These are phyloP conservation scores for Ceyx cyanopectus DNA, from an alignment of 2,113 vertebrate species.

Conservation along the genomic window DNA sequence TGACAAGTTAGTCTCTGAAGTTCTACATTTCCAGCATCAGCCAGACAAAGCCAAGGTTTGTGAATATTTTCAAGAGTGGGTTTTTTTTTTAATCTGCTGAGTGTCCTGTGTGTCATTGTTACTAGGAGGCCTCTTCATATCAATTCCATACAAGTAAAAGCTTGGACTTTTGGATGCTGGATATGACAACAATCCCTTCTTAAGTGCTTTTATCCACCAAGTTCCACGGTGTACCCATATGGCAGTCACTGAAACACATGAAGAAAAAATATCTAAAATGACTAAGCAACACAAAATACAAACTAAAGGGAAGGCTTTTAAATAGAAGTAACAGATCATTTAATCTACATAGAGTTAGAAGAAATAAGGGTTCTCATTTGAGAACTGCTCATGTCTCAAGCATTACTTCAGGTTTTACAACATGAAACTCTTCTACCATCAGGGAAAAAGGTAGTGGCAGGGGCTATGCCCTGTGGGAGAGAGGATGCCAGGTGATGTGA, in stretches of 20 bases:
- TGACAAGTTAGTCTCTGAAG: conserved; percentile 73
- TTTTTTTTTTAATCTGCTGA: neutral
- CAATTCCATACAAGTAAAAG: neutral
- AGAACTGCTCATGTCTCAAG: neutral
- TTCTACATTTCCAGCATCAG: conserved; percentile 73
- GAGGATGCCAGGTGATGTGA: fast-evolving
- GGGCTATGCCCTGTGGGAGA: neutral
- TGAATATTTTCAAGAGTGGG: neutral
- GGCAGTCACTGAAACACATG: neutral
- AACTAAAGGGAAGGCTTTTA: neutral
- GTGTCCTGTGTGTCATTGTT: neutral
- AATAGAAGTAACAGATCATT: neutral
- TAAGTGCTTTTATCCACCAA: neutral
- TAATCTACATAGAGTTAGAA: neutral
- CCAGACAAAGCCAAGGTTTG: conserved; percentile 60
- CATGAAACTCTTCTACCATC: neutral
- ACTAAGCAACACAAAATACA: neutral
- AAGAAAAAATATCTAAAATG: neutral
- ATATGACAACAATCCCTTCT: neutral
- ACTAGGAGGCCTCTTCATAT: neutral
- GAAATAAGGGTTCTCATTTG: neutral
- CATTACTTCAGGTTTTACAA: neutral
- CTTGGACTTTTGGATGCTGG: neutral
- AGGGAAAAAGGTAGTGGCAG: neutral
- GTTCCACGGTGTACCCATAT: neutral